Evolutionary conservation across 2,113 vertebrate genomes (phyloP).

Genomic region (Carassius carassius): DNA sequence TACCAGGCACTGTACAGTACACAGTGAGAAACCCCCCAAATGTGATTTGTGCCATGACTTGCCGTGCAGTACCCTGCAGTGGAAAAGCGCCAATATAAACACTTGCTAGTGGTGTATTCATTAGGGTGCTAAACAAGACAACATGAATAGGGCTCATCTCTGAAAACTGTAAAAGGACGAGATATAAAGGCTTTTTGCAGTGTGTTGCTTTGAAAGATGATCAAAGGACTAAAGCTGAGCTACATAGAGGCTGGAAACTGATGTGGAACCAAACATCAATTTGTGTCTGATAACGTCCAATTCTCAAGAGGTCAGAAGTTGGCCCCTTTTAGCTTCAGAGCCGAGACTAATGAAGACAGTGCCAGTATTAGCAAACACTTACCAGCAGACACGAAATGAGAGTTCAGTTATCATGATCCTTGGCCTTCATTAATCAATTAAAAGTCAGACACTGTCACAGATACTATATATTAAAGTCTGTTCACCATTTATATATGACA

Average conservation of each 20-base stretch:
- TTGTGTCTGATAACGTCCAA: conserved; percentile 71
- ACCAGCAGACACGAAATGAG: conserved; percentile 47
- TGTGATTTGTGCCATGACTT: too few species aligned
- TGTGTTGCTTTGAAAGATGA: conserved; percentile 73
- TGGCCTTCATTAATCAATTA: conserved; percentile 64
- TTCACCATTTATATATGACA: too few species aligned
- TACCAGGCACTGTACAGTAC: too few species aligned
- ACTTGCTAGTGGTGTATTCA: conserved; percentile 50
- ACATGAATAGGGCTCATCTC: conserved; percentile 42
- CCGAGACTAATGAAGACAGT: conserved; percentile 70
- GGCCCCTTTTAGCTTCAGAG: conserved; percentile 66
- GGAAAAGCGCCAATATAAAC: background rate
- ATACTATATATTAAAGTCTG: too few species aligned
- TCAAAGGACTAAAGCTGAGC: conserved; percentile 69
- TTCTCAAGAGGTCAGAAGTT: conserved; percentile 65
- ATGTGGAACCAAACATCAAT: conserved; percentile 71
- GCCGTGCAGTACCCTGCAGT: too few species aligned
- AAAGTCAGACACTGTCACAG: background rate
- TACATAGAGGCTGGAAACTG: conserved; percentile 58
- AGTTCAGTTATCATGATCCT: conserved; percentile 65
- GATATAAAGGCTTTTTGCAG: conserved; percentile 43
- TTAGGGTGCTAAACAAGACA: conserved; percentile 47
- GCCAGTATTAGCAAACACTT: conserved; percentile 53
- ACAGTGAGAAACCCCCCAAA: too few species aligned
- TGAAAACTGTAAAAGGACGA: conserved; percentile 48